phyloP scores from a whole-genome alignment of 1,140 invertebrate genomes.

The Thaumetopoea pityocampa region DNA sequence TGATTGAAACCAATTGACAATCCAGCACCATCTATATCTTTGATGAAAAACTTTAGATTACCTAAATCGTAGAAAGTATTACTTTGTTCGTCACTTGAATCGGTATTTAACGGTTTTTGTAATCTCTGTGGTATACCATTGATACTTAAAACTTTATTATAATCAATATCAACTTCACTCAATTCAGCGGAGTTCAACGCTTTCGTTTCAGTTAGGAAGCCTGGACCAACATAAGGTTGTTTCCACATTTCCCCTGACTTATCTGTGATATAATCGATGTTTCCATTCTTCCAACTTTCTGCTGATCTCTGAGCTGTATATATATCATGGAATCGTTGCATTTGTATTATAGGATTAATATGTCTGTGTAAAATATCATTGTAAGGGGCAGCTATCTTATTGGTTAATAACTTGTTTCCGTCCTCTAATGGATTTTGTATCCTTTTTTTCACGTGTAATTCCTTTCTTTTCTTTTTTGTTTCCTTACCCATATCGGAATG shows the following conservation, averaged over 20 bases:
- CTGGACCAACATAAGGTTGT: conserved; percentile 25
- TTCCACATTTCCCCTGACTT: conserved; percentile 36
- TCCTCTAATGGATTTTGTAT: conserved; percentile 46
- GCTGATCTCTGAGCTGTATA: conserved; percentile 24
- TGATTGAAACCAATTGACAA: conserved; percentile 60
- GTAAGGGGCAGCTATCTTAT: conserved; percentile 18
- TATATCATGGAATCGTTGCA: conserved; percentile 26
- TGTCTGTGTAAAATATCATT: conserved; percentile 34
- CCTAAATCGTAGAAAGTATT: conserved; percentile 25
- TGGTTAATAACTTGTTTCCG: conserved; percentile 16
- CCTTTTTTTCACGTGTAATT: conserved; percentile 44
- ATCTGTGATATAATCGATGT: conserved; percentile 26
- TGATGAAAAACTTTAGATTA: conserved; percentile 49
- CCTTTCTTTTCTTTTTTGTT: conserved; percentile 20
- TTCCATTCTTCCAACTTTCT: no score
- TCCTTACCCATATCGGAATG: conserved; percentile 29
- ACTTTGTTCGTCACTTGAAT: conserved; percentile 21
- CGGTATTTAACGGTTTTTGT: conserved; percentile 46
- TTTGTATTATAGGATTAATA: conserved; percentile 37
- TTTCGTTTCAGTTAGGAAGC: conserved; percentile 40
- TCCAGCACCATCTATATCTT: conserved; percentile 55
- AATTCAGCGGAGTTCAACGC: conserved; percentile 53
- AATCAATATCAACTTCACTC: conserved; percentile 38
- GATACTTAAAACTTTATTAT: conserved; percentile 30
- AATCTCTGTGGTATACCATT: conserved; percentile 48